These are phyloP conservation scores for Reticulitermes lucifugus DNA, from an alignment of 2,888 invertebrate genomes.

Conservation along the genomic window DNA sequence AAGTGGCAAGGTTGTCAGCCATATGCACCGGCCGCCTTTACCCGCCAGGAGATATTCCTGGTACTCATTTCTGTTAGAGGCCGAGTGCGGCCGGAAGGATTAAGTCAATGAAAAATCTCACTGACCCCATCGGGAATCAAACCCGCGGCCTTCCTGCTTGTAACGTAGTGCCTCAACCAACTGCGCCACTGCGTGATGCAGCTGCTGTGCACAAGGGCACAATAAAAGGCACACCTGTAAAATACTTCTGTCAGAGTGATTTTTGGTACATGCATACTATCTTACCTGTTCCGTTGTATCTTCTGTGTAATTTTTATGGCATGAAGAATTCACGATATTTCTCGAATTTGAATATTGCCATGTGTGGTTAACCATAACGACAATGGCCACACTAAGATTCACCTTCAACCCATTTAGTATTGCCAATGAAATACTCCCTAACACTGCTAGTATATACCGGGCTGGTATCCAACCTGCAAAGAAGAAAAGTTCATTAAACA, in stretches of 20 bases:
- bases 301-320: neutral
- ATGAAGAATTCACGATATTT: neutral
- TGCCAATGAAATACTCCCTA: neutral
- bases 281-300: neutral
- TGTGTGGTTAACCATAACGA: neutral
- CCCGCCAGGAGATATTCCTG: too few species aligned
- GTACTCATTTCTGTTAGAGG: too few species aligned
- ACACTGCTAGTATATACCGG: neutral
- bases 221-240: too few species aligned
- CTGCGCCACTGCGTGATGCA: too few species aligned
- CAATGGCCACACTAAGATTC: constrained; percentile 1
- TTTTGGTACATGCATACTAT: neutral
- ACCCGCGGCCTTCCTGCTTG: too few species aligned
- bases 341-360: neutral
- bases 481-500: neutral
- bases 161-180: too few species aligned
- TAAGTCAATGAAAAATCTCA: too few species aligned
- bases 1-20: too few species aligned
- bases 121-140: too few species aligned
- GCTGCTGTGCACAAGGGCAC: too few species aligned
- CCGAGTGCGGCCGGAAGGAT: too few species aligned
- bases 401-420: neutral
- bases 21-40: too few species aligned
- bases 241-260: neutral
- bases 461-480: neutral